Evolutionary conservation across 2,888 invertebrate genomes (phyloP).

Genomic region (Luperina testacea): DNA sequence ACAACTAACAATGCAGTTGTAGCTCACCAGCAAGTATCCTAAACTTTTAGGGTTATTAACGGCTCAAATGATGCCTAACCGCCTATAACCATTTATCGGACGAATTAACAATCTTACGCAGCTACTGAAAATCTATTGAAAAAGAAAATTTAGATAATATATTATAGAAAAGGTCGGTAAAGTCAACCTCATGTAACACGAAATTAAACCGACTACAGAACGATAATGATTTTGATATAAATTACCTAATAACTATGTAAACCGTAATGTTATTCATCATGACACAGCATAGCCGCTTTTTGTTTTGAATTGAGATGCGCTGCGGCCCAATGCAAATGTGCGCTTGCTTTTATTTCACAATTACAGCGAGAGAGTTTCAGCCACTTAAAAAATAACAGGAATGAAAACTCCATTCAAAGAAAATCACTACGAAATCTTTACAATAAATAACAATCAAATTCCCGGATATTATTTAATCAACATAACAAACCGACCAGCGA

Average conservation of each 20-base stretch:
- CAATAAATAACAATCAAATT: conserved; percentile 38
- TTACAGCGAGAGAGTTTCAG: not conserved
- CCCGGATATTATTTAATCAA: conserved; percentile 60
- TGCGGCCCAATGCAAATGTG: not conserved
- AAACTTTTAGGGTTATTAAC: not conserved
- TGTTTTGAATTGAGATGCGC: not conserved
- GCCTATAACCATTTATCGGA: not conserved
- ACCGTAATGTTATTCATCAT: not conserved
- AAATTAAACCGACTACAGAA: not conserved
- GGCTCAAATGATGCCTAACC: too few species aligned
- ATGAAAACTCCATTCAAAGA: conserved; percentile 13
- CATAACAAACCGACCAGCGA: conserved; percentile 53
- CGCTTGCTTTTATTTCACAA: not conserved
- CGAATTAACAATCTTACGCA: too few species aligned
- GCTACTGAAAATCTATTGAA: not conserved
- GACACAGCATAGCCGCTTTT: not conserved
- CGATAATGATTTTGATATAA: not conserved
- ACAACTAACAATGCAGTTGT: not conserved
- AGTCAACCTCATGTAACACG: not conserved
- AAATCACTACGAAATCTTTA: conserved; percentile 26
- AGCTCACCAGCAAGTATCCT: not conserved
- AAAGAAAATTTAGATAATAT: not conserved
- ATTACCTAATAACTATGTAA: not conserved
- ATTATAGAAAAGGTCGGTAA: not conserved
- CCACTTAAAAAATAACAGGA: not conserved